Base-by-base conservation (phyloP, 2,797 vertebrate genomes). In the Sitta carolinensis region DNA sequence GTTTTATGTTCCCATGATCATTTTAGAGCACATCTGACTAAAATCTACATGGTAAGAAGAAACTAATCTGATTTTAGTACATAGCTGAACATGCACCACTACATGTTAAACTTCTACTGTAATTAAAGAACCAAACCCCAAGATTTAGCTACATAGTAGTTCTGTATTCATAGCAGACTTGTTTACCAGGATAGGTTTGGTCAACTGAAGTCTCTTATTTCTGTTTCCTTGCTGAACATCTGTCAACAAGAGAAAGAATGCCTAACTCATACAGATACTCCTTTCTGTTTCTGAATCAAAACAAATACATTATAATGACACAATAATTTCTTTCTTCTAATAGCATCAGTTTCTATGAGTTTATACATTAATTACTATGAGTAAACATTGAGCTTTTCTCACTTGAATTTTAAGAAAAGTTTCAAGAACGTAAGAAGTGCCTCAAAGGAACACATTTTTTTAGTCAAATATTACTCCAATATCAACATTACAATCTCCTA, bases 141-240 rank as follows among this genome's bases (percentile, higher is more conserved):
- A 69, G 36, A 89, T 88, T 80, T 58, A 92, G 68, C 38, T 84
- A 34, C 54, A 72, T 38, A 54, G 43, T 67, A 92, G 61, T 59
- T 95, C 47, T 61, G 57, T 87, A 84, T 72, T 93, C 89, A 78
- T 43, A 91, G 82, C 81, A 96, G 87, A 76, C 36, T 57, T 95
- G 76, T 94, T 95, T 93, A 96, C 51, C 40, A 84, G 77, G 59
- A 94, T 83, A 74, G 79, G 61, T 59, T 67, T 87, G 73, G 70
- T 89, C 73, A 96, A 42, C 61, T 84, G 26, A 94, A 86, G 63
- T 82, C 91, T 94, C 64, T 80, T 52, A 87, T 86, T 94, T 93
- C 90, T 95, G 48, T 94, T 86, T 95, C 63, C 38, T 66, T 74
- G 43, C 57, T 91, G 62, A 94, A 42, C 40, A 70, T 43, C 42